phyloP scores from a whole-genome alignment of 2,113 vertebrate genomes.

The Microcebus jonahi region DNA sequence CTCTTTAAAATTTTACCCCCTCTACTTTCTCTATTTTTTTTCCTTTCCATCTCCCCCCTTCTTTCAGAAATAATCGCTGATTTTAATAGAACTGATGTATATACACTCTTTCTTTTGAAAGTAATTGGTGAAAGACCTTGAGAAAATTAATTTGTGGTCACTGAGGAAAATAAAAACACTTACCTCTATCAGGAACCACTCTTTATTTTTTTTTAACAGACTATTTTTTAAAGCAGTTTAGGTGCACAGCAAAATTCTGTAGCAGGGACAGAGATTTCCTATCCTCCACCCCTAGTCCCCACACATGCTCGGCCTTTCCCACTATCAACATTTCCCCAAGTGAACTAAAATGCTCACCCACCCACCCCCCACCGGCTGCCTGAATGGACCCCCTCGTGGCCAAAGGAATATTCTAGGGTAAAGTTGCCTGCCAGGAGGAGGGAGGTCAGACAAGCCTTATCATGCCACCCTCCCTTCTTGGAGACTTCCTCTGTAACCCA shows the following conservation, averaged over 20 bases:
- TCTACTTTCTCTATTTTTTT: conserved; percentile 13
- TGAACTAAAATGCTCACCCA: no score
- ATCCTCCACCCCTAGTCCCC: no score
- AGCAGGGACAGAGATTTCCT: not conserved
- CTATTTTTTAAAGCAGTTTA: not conserved
- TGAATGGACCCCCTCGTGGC: no score
- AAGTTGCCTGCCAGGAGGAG: no score
- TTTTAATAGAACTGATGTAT: conserved; percentile 10
- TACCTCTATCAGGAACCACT: not conserved
- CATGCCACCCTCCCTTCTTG: no score
- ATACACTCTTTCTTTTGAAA: not conserved
- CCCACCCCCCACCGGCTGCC: no score
- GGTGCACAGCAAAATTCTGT: not conserved
- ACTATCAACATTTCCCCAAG: not conserved
- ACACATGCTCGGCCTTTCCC: not conserved
- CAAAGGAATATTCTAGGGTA: no score
- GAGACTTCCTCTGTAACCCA: no score
- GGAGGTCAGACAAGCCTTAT: no score
- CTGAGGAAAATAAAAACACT: conserved; percentile 25
- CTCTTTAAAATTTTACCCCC: not conserved
- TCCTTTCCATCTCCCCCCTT: not conserved
- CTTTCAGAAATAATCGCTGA: conserved; percentile 1
- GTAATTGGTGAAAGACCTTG: not conserved
- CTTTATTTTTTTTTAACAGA: not conserved
- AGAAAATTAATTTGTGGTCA: conserved; percentile 19